Evolutionary conservation across 2,888 invertebrate species (phyloP).

Genomic region (Polyommatus iphigenia): DNA sequence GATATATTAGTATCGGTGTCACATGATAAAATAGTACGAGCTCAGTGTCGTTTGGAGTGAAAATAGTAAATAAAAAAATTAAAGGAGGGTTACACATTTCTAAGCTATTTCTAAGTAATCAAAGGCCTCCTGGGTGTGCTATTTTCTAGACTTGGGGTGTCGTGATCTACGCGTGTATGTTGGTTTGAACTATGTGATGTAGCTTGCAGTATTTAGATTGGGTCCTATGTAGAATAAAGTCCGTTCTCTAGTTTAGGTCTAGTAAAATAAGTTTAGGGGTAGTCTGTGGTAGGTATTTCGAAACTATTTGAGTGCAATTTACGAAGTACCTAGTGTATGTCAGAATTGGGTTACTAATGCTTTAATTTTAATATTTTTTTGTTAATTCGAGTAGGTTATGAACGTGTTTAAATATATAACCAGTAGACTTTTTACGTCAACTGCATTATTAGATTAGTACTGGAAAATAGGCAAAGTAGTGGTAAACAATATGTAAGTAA

Average conservation of each 20-base stretch:
- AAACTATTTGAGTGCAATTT: constrained; percentile 25
- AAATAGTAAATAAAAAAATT: constrained; percentile 2
- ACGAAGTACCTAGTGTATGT: constrained; percentile 24
- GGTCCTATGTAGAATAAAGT: constrained; percentile 22
- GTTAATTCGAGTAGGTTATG: not conserved
- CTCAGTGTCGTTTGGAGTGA: not conserved
- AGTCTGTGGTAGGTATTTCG: constrained; percentile 7
- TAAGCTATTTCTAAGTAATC: not conserved
- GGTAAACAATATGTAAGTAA: constrained; percentile 46
- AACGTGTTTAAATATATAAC: constrained; percentile 12
- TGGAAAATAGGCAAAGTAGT: constrained; percentile 38
- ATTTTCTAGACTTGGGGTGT: constrained; percentile 1
- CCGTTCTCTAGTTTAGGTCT: not conserved
- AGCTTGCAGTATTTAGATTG: constrained; percentile 25
- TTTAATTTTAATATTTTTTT: constrained; percentile 30
- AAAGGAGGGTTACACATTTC: not conserved
- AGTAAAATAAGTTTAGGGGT: not conserved
- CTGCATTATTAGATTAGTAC: constrained; percentile 21
- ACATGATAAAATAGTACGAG: constrained; percentile 2
- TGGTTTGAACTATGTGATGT: constrained; percentile 27
- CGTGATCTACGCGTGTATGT: not conserved
- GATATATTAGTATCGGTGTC: constrained; percentile 46
- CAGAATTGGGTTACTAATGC: constrained; percentile 27
- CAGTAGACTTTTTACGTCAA: constrained; percentile 15
- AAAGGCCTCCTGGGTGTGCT: not conserved